Evolutionary conservation across 2,113 vertebrate species (phyloP).

Genomic region (Sander lucioperca): DNA sequence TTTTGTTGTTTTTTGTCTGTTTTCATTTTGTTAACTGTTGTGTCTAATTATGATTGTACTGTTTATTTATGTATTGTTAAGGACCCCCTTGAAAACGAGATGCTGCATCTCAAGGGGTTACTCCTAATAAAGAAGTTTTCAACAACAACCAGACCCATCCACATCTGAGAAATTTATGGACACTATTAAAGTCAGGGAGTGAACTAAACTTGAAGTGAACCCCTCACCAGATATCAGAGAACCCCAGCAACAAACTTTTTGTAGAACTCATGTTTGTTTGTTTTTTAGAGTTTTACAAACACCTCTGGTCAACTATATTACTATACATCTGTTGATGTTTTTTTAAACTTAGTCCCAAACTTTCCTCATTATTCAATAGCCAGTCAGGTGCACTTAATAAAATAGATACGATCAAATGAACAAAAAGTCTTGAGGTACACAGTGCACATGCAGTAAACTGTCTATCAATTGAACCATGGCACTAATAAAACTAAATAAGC

Average conservation of each 20-base stretch:
- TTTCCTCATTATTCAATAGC: conserved; percentile 12
- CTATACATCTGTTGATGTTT: neutral
- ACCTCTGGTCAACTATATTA: neutral
- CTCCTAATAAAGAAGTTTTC: no score
- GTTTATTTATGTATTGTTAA: no score
- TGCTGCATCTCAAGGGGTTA: no score
- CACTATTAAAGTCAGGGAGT: neutral
- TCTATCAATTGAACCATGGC: conserved; percentile 27
- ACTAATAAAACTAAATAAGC: conserved; percentile 14
- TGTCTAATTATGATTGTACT: no score
- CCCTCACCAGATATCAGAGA: neutral
- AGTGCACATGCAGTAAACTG: conserved; percentile 2
- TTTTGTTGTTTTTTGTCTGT: no score
- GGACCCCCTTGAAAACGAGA: no score
- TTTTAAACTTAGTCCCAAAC: conserved; percentile 1
- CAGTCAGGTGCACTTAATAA: conserved; percentile 12
- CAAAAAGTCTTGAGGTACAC: neutral
- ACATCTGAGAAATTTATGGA: conserved; percentile 16
- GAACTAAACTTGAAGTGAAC: neutral
- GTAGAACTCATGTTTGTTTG: neutral
- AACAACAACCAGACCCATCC: no score
- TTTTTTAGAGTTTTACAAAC: neutral
- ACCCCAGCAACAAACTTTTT: conserved; percentile 6
- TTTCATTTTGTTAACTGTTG: no score
- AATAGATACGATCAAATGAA: conserved; percentile 27